A percentile compares a stretch with the other conserved stretches of the same genome.
These are phyloP conservation scores for Xyrichtys novacula DNA, from an alignment of 2,797 vertebrate genomes.

Conservation along the genomic window DNA sequence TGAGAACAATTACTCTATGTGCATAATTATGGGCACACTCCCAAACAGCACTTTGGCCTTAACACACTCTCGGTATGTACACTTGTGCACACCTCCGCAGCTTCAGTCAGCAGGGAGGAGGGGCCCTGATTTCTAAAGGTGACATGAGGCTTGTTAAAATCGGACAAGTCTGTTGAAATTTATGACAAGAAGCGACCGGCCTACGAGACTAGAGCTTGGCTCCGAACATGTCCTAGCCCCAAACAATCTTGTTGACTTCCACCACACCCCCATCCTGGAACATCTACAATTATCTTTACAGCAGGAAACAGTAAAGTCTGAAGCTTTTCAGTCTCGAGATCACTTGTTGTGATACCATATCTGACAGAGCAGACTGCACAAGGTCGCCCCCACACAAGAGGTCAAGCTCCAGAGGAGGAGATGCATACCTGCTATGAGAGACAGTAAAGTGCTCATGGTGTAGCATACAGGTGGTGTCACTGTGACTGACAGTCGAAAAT, in stretches of 20 bases:
- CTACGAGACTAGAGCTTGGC: slow-evolving; percentile 30
- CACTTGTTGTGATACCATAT: slow-evolving; percentile 43
- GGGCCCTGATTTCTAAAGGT: slow-evolving; percentile 35
- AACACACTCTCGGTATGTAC: slow-evolving; percentile 43
- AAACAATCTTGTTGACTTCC: slow-evolving; percentile 68
- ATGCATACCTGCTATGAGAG: background rate
- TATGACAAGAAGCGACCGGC: slow-evolving; percentile 47
- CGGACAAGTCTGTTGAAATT: slow-evolving; percentile 45
- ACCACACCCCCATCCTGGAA: slow-evolving; percentile 60
- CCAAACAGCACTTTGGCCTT: slow-evolving; percentile 52
- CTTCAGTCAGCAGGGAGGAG: slow-evolving; percentile 30
- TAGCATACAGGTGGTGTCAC: background rate
- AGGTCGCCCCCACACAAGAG: slow-evolving; percentile 11
- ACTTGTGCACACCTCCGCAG: slow-evolving; percentile 5
- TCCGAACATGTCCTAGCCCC: slow-evolving; percentile 63
- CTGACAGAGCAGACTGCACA: slow-evolving; percentile 24
- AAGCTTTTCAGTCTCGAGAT: slow-evolving; percentile 50
- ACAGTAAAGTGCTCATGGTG: background rate
- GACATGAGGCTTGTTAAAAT: slow-evolving; percentile 67
- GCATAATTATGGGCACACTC: slow-evolving; percentile 61
- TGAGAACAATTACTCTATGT: slow-evolving; percentile 59
- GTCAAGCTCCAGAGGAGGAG: slow-evolving; percentile 21
- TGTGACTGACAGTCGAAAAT: slow-evolving; percentile 32
- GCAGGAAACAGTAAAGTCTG: slow-evolving; percentile 77
- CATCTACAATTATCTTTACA: slow-evolving; percentile 79